Conservation (phyloP, 1,140 invertebrate species). For the Macrosteles quadrilineatus region DNA sequence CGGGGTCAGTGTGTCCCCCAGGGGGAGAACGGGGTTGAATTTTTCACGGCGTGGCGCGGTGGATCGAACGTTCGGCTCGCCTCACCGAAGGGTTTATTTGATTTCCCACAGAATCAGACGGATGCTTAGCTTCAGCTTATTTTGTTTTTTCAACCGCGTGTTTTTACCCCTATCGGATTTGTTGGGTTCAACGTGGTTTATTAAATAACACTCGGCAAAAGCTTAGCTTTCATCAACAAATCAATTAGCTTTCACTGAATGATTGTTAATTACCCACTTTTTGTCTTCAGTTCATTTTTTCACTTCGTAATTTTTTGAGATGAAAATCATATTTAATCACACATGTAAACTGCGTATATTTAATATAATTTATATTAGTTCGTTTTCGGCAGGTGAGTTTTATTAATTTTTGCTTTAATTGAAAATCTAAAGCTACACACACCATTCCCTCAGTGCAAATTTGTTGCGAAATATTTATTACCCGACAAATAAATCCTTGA, state of each 20-base stretch:
- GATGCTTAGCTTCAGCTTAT: background rate
- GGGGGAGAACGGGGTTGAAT: background rate
- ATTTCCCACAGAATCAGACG: background rate
- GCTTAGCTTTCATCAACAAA: background rate
- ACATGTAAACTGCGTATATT: too few relatives aligned
- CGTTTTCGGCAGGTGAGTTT: too few relatives aligned
- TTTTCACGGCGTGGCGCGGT: background rate
- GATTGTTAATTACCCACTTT: too few relatives aligned
- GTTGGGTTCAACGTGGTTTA: background rate
- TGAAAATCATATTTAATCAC: too few relatives aligned
- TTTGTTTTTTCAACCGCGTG: conserved; percentile 8
- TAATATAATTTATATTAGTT: too few relatives aligned
- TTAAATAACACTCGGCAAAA: conserved; percentile 3
- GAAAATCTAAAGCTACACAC: too few relatives aligned
- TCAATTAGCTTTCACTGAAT: background rate
- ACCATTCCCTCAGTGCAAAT: too few relatives aligned
- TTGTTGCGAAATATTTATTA: too few relatives aligned
- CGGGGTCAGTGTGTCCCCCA: conserved; percentile 2
- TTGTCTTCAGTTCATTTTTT: too few relatives aligned
- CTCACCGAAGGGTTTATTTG: conserved; percentile 1
- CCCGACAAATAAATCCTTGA: too few relatives aligned
- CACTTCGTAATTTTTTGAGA: too few relatives aligned
- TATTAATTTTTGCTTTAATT: too few relatives aligned
- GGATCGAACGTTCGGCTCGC: background rate
- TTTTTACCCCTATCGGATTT: background rate